Base-by-base conservation (phyloP, 2,888 invertebrate genomes). In the Chydorus sphaericus region DNA sequence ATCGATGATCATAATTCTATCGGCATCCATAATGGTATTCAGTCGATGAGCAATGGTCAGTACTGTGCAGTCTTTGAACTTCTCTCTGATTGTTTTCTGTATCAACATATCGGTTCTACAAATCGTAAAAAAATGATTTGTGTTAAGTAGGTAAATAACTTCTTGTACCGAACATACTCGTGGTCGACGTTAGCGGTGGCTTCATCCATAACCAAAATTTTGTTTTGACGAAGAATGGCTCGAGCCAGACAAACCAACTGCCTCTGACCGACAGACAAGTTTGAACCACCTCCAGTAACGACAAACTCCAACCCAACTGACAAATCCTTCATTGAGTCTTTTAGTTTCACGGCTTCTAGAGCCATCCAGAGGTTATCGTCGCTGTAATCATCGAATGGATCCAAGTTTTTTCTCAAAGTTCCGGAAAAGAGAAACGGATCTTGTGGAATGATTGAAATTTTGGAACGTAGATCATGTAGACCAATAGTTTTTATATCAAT, bases 151-250 rank as follows among this genome's bases (percentile, higher is more conserved):
- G 36, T 33, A 2, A 28, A 23, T 8, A n/a, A 8, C 11, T 7
- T 18, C 7, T 1, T 5, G 3, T 11, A 6, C 1, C 10, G 18
- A 1, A 48, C 62, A 55, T 65, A 82, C 77, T 85, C 84, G 10
- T 86, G 86, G 71, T 92, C 91, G 8, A 92, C 89, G 67, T 91
- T 92, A 1, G 92, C 90, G 0, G 92, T 92, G 16, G 92, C 92
- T 70, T 93, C 93, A 67, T 93, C 92, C 62, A 93, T 75, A 61
- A 92, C 83, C 0, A 93, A 74, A 61, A 93, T 83, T 61, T 79
- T 81, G 69, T 89, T 90, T 60, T 83, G 83, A 23, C 85, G 77
- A 18, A 93, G 72, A 63, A 92, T 84, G 31, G 92, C 91, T 54
- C 92, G 77, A 1, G 91, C 92, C 59, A 93, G 73, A 67, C 92